A percentile compares a stretch with the other conserved stretches of the same genome.
Conservation (phyloP, 2,797 vertebrate species). For the Todus mexicanus region DNA sequence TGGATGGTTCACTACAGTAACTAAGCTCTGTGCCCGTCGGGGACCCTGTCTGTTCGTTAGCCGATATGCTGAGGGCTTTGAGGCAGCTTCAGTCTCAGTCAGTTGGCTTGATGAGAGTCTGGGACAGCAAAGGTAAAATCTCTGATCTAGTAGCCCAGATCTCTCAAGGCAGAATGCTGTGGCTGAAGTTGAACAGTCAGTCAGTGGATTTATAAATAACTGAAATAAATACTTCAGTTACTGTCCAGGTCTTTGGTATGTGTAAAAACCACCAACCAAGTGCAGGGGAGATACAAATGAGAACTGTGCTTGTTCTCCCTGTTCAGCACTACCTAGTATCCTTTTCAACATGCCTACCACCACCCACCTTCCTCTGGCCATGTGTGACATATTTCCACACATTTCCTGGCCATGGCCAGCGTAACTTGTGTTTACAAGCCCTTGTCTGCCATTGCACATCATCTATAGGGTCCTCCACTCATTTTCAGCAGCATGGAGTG, state of each 20-base stretch:
- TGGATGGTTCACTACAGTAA: constrained; percentile 9
- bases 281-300: background rate
- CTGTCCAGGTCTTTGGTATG: constrained; percentile 21
- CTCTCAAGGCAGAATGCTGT: background rate
- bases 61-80: background rate
- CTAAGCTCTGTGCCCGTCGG: background rate
- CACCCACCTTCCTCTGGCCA: background rate
- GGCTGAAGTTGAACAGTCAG: background rate
- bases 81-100: background rate
- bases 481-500: background rate
- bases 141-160: background rate
- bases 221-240: constrained; percentile 59
- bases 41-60: rapidly evolving
- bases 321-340: background rate
- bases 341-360: background rate
- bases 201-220: constrained; percentile 14
- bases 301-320: background rate
- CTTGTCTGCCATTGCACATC: background rate
- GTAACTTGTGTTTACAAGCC: background rate
- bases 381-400: background rate
- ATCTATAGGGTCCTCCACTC: background rate
- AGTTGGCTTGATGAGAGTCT: background rate
- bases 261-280: background rate
- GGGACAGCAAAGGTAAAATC: background rate
- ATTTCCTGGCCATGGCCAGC: background rate